Evolutionary conservation across 2,113 vertebrate genomes (phyloP).

Genomic region (Psettodes erumei): DNA sequence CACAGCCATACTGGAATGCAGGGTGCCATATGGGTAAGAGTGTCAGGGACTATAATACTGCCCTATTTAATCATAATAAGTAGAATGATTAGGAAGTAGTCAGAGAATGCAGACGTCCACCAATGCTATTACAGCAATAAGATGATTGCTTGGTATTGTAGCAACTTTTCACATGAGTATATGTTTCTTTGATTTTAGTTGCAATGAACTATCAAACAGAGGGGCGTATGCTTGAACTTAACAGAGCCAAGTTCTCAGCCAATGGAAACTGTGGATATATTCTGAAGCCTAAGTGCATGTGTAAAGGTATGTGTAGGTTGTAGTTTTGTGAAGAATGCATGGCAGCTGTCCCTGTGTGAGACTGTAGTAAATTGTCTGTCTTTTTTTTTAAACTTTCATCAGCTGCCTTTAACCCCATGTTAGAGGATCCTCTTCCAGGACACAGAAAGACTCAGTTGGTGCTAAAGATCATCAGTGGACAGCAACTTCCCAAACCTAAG

Average conservation of each 20-base stretch:
- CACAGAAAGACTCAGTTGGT: conserved; percentile 92
- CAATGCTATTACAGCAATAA: too few species aligned
- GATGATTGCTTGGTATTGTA: neutral
- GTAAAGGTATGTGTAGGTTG: conserved; percentile 73
- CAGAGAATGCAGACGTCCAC: too few species aligned
- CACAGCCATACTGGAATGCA: conserved; percentile 95
- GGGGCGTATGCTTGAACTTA: conserved; percentile 94
- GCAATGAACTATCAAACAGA: conserved; percentile 98
- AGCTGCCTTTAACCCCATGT: conserved; percentile 93
- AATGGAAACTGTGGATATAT: conserved; percentile 96
- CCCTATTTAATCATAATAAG: too few species aligned
- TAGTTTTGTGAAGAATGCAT: neutral
- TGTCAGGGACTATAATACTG: neutral
- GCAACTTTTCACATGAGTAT: neutral
- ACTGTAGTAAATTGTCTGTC: neutral
- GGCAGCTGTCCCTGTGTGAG: neutral
- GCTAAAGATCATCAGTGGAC: conserved; percentile 94
- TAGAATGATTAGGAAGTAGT: too few species aligned
- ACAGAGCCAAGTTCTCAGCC: conserved; percentile 92
- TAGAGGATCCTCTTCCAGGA: conserved; percentile 89
- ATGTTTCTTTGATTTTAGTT: conserved; percentile 79
- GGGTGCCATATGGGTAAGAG: conserved; percentile 94
- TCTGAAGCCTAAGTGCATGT: conserved; percentile 93
- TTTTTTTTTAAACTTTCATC: conserved; percentile 7
- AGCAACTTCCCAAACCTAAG: conserved; percentile 95